Conservation (phyloP, 2,113 vertebrate species). For the Mesitornis unicolor region DNA sequence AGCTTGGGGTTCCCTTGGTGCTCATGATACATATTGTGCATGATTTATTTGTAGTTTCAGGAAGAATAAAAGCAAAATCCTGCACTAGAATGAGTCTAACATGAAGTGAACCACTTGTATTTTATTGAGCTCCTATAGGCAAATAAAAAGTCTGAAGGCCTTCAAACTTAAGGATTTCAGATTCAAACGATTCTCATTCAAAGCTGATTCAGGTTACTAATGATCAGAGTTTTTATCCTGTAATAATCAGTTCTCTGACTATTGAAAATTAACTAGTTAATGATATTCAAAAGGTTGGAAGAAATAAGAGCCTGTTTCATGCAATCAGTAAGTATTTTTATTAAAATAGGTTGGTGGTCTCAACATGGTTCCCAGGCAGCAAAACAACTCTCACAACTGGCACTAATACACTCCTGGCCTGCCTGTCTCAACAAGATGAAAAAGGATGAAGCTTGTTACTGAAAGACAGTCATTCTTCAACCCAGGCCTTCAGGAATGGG, state of each 20-base stretch:
- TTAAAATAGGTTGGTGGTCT: not conserved
- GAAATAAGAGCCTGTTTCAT: not conserved
- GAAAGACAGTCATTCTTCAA: not conserved
- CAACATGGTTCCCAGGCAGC: not conserved
- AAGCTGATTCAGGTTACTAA: not conserved
- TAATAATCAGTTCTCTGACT: not conserved
- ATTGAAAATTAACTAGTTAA: not conserved
- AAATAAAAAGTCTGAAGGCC: not conserved
- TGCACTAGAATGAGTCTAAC: not conserved
- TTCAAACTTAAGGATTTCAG: not conserved
- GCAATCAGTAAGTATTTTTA: not conserved
- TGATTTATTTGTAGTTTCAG: not conserved
- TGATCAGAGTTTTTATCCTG: not conserved
- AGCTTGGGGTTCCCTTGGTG: not conserved
- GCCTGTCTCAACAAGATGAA: not conserved
- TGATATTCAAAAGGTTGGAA: not conserved
- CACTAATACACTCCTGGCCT: not conserved
- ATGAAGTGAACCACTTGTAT: not conserved
- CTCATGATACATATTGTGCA: too few relatives aligned
- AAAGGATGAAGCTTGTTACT: not conserved
- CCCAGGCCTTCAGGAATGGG: not conserved
- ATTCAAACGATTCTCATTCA: not conserved
- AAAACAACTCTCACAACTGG: not conserved
- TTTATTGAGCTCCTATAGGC: not conserved
- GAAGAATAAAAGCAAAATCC: not conserved